Conservation (phyloP, 2,113 vertebrate genomes). For the Maccullochella peelii region DNA sequence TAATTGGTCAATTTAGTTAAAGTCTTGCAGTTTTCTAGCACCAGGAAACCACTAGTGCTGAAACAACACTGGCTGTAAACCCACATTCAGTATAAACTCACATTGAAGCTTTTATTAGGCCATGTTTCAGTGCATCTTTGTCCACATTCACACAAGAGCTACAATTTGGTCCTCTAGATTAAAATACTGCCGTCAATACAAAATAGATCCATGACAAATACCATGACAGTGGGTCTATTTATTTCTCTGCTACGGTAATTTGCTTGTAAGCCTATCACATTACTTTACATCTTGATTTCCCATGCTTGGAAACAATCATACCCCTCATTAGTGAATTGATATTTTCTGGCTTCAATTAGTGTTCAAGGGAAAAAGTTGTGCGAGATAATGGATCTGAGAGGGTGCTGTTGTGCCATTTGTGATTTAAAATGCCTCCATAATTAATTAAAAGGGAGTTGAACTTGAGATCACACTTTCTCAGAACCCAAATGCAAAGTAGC, state of each 20-base stretch:
- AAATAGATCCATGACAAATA: conserved; percentile 58
- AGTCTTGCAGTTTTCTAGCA: conserved; percentile 16
- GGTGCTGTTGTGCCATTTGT: conserved; percentile 68
- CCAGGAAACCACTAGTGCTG: background rate
- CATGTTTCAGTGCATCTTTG: conserved; percentile 33
- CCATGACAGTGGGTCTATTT: conserved; percentile 57
- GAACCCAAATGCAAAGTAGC: conserved; percentile 42
- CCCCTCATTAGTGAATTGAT: conserved; percentile 74
- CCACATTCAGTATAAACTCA: conserved; percentile 3
- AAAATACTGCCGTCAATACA: conserved; percentile 48
- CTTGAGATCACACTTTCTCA: conserved; percentile 38
- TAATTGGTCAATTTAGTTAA: conserved; percentile 36
- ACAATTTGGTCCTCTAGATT: conserved; percentile 40
- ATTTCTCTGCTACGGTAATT: conserved; percentile 55
- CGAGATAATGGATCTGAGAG: conserved; percentile 71
- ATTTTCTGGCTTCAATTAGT: conserved; percentile 75
- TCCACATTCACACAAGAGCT: conserved; percentile 35
- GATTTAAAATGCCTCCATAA: conserved; percentile 64
- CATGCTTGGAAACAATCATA: conserved; percentile 68
- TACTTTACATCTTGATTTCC: conserved; percentile 59
- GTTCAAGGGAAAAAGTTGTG: conserved; percentile 50
- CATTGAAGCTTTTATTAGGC: conserved; percentile 19
- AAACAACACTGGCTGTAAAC: background rate
- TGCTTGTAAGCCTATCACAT: conserved; percentile 51
- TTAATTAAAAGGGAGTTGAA: conserved; percentile 64